Conservation (phyloP, 2,113 vertebrate species). For the Tachuris rubrigastra region DNA sequence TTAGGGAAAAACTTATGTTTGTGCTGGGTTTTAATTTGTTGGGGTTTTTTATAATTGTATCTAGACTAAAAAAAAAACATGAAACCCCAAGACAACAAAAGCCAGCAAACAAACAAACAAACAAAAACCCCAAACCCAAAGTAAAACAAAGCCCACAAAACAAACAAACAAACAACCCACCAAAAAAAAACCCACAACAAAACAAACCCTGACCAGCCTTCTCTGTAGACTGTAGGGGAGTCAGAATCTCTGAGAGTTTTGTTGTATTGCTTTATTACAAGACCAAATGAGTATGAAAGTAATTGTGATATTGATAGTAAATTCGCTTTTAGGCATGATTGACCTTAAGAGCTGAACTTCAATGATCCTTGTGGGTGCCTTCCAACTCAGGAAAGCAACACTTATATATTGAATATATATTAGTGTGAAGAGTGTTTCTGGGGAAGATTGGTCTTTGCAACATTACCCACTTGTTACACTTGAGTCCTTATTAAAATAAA, state of each 20-base stretch:
- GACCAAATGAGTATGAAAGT: not conserved
- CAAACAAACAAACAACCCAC: not conserved
- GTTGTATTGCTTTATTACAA: not conserved
- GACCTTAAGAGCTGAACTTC: not conserved
- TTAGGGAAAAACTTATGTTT: not conserved
- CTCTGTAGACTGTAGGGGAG: not conserved
- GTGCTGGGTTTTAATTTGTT: not conserved
- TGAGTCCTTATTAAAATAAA: not conserved
- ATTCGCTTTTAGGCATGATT: not conserved
- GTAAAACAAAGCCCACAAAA: not conserved
- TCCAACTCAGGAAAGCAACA: not conserved
- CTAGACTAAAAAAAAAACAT: not conserved
- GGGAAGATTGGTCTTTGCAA: not conserved
- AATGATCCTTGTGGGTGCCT: not conserved
- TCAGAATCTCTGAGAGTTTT: not conserved
- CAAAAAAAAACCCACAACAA: too few relatives aligned
- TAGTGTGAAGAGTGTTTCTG: not conserved
- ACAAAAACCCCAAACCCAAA: too few relatives aligned
- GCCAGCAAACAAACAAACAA: too few relatives aligned
- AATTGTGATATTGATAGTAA: not conserved
- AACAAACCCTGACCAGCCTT: accelerated
- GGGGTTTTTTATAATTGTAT: accelerated
- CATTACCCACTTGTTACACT: not conserved
- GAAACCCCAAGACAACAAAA: not conserved
- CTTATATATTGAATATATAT: not conserved